Evolutionary conservation across 2,888 invertebrate genomes (phyloP).

Genomic region (Theristus sp.): DNA sequence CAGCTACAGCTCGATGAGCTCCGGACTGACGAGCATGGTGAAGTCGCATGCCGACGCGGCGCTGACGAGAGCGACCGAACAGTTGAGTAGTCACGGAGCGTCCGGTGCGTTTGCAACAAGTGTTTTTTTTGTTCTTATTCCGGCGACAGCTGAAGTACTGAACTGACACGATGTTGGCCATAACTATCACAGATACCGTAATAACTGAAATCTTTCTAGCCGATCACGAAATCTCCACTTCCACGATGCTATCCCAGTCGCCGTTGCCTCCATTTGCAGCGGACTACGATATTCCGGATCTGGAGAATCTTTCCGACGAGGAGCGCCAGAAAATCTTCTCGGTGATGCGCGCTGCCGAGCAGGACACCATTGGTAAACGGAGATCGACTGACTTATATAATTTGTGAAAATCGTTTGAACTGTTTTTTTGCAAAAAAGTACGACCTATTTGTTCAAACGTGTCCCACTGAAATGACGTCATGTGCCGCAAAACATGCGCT

Average conservation of each 20-base stretch:
- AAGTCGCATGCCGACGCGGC: not conserved
- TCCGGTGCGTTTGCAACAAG: too few relatives aligned
- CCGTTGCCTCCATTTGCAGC: not conserved
- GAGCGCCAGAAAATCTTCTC: slow-evolving; percentile 4
- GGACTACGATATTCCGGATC: not conserved
- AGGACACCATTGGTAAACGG: too few relatives aligned
- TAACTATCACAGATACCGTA: not conserved
- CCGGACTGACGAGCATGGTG: not conserved
- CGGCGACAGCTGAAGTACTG: too few relatives aligned
- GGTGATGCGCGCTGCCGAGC: not conserved
- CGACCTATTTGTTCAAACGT: too few relatives aligned
- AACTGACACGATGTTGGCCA: too few relatives aligned
- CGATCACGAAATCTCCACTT: not conserved
- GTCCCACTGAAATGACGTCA: too few relatives aligned
- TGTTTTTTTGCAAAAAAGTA: too few relatives aligned
- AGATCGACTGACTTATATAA: too few relatives aligned
- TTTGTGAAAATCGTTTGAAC: too few relatives aligned
- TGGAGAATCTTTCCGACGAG: not conserved
- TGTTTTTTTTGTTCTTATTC: too few relatives aligned
- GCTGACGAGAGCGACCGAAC: not conserved
- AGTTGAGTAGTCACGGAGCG: too few relatives aligned
- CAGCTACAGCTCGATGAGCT: not conserved
- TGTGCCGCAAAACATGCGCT: too few relatives aligned
- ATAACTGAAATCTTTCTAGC: not conserved
- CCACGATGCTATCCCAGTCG: not conserved